Conservation (phyloP, 2,888 invertebrate species). For the Anoncus sp. region DNA sequence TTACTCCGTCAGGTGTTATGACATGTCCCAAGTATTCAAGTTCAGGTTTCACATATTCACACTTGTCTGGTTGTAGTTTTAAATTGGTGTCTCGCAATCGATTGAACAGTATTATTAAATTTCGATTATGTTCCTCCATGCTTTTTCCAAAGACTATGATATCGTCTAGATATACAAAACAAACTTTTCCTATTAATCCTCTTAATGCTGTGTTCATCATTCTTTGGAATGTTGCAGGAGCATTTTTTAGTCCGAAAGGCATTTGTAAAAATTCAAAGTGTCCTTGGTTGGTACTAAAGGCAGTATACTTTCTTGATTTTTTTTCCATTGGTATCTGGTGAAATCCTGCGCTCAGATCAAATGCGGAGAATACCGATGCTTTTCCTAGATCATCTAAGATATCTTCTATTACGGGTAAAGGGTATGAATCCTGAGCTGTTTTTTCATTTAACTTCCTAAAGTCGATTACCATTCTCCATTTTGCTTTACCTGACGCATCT, state of each 20-base stretch:
- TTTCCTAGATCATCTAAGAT: slow-evolving; percentile 68
- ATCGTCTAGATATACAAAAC: slow-evolving; percentile 64
- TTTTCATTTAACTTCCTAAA: slow-evolving; percentile 38
- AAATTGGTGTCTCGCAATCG: slow-evolving; percentile 53
- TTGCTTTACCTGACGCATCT: slow-evolving; percentile 37
- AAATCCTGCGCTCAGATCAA: slow-evolving; percentile 69
- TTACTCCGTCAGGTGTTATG: slow-evolving; percentile 62
- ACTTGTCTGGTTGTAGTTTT: slow-evolving; percentile 64
- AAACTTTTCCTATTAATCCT: slow-evolving; percentile 50
- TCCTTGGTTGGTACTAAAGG: slow-evolving; percentile 51
- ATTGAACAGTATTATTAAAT: slow-evolving; percentile 53
- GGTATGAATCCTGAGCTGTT: slow-evolving; percentile 37
- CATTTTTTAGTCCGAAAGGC: slow-evolving; percentile 55
- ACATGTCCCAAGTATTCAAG: slow-evolving; percentile 65
- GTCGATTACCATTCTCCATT: slow-evolving; percentile 41
- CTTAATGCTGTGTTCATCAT: slow-evolving; percentile 53
- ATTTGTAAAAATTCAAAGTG: slow-evolving; percentile 55
- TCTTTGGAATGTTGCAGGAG: slow-evolving; percentile 52
- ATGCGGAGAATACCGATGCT: slow-evolving; percentile 66
- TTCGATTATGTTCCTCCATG: slow-evolving; percentile 57
- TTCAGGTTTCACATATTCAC: slow-evolving; percentile 62
- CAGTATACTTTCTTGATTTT: slow-evolving; percentile 48
- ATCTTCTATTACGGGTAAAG: slow-evolving; percentile 55
- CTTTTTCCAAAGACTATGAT: slow-evolving; percentile 58
- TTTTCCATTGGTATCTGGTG: slow-evolving; percentile 67